These are phyloP conservation scores for Agonopterix arenella DNA, from an alignment of 2,888 invertebrate species.

Conservation along the genomic window DNA sequence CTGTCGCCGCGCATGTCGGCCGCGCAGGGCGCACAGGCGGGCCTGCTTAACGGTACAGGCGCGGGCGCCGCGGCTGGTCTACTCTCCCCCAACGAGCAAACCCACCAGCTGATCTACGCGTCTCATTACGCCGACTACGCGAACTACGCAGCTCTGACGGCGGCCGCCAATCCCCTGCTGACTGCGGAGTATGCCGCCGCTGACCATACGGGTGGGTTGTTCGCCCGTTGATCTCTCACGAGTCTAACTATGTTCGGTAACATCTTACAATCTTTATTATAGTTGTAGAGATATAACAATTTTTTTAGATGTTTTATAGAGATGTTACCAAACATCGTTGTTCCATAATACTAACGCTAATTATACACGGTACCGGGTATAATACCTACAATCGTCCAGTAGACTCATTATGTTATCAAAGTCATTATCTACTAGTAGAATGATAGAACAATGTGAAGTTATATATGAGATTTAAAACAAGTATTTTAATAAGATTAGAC, in stretches of 20 bases:
- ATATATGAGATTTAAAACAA: constrained; percentile 16
- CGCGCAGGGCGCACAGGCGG: constrained; percentile 85
- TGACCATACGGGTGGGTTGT: constrained; percentile 96
- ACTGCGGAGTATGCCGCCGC: constrained; percentile 87
- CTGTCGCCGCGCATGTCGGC: constrained; percentile 93
- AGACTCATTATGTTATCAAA: constrained; percentile 33
- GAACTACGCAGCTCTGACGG: constrained; percentile 92
- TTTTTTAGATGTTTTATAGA: background rate
- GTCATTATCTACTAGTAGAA: constrained; percentile 29
- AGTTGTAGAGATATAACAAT: background rate
- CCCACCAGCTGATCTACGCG: constrained; percentile 92
- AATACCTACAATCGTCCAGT: constrained; percentile 31
- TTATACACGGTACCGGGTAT: constrained; percentile 51
- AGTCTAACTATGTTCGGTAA: constrained; percentile 37
- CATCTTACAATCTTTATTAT: constrained; percentile 7
- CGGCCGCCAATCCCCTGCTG: constrained; percentile 86
- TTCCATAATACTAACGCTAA: constrained; percentile 45
- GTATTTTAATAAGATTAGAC: background rate
- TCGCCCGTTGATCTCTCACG: constrained; percentile 65
- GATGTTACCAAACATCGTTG: constrained; percentile 41
- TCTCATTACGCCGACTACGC: constrained; percentile 90
- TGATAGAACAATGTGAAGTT: constrained; percentile 24
- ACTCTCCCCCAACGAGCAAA: constrained; percentile 78
- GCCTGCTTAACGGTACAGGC: constrained; percentile 74
- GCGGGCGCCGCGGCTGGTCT: constrained; percentile 59